Conservation (phyloP, 2,113 vertebrate species). For the Glaucidium brasilianum region DNA sequence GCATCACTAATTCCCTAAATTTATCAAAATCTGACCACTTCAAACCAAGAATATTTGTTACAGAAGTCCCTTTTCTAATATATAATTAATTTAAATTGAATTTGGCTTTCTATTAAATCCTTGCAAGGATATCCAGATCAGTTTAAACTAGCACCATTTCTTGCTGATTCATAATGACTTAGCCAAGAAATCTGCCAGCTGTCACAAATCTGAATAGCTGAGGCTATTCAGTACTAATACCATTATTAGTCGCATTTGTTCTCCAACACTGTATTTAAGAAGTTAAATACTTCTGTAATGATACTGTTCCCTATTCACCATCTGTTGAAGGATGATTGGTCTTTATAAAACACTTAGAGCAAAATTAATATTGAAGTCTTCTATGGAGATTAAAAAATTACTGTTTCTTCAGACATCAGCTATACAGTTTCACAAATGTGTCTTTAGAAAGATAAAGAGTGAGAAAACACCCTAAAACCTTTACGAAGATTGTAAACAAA, state of each 20-base stretch:
- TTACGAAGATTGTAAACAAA: not conserved
- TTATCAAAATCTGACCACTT: not conserved
- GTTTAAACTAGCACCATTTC: not conserved
- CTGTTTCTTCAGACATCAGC: not conserved
- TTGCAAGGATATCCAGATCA: not conserved
- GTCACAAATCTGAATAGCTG: not conserved
- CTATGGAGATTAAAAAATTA: slow-evolving; percentile 7
- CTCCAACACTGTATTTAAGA: not conserved
- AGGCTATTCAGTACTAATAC: not conserved
- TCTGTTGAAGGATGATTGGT: slow-evolving; percentile 25
- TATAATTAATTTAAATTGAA: not conserved
- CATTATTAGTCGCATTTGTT: slow-evolving; percentile 17
- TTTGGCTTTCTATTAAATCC: not conserved
- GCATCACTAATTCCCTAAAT: not conserved
- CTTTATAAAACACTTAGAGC: not conserved
- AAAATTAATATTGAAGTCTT: slow-evolving; percentile 17
- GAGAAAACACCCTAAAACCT: not conserved
- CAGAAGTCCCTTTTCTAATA: not conserved
- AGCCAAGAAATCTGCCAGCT: not conserved
- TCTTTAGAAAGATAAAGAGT: slow-evolving; percentile 5
- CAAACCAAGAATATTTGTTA: not conserved
- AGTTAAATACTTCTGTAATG: not conserved
- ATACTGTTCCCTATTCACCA: not conserved
- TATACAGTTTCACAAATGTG: not conserved
- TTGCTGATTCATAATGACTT: not conserved